Conservation (phyloP, 2,113 vertebrate species). For the Cyrtonyx montezumae region DNA sequence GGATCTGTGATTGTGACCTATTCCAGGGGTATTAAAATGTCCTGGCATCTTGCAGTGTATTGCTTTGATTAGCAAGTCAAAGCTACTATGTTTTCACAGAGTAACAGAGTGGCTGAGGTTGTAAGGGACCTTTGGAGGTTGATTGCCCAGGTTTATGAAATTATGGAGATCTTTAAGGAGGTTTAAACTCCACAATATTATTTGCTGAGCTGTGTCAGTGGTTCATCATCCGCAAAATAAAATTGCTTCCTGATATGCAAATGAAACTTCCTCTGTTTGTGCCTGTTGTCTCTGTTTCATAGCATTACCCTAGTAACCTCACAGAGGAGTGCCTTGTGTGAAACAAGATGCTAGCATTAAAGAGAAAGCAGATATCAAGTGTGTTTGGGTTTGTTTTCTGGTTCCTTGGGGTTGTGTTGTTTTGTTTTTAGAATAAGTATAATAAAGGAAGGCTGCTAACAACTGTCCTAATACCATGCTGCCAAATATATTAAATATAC, state of each 20-base stretch:
- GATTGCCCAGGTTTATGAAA: background rate
- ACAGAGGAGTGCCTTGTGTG: background rate
- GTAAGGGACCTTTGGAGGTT: background rate
- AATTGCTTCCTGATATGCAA: background rate
- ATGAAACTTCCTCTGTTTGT: background rate
- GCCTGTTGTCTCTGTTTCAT: background rate
- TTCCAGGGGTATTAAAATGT: background rate
- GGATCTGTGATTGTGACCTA: background rate
- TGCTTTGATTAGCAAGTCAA: background rate
- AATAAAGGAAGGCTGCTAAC: background rate
- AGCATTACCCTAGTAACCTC: background rate
- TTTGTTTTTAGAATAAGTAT: background rate
- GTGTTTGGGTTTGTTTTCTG: no score
- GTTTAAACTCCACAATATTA: background rate
- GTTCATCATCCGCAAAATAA: background rate
- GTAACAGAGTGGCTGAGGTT: background rate
- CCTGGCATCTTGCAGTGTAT: background rate
- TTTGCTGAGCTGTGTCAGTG: background rate
- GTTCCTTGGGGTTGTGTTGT: no score
- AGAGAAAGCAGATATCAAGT: background rate
- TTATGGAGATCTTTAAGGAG: background rate
- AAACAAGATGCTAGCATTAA: background rate
- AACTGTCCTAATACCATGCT: background rate
- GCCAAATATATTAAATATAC: background rate
- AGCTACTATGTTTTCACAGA: background rate